Base-by-base conservation (phyloP, 2,113 vertebrate species). In the Zeus faber region DNA sequence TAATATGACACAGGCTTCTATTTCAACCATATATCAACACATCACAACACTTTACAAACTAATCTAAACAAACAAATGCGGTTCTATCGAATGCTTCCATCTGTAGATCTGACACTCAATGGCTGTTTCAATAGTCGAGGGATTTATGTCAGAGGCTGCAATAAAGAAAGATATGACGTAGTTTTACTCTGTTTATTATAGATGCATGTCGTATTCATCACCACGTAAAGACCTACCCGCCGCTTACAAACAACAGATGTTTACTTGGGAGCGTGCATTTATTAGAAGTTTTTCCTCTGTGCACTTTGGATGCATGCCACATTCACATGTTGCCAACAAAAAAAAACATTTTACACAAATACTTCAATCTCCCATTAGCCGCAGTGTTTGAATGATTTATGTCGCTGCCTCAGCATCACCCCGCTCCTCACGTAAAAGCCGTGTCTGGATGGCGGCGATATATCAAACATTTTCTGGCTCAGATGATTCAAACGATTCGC, bases 371-470 rank as follows among this genome's bases (percentile, higher is more conserved):
- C 29, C 45, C 51, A 59, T 53, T 23, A 50, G 41, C 43, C 25
- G 45, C 33, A 65, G 72, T 50, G 47, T 71, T 62, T 65, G 64
- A 65, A 60, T 50, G 57, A 72, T 70, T 60, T 27, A 65, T 65
- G n/a, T 18, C 25, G 49, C 43, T 61, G 39, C 51, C 23, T 65
- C 21, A 53, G 41, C n/a, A 14, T 2, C 33, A 8, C 51, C 27
- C 51, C 27, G 57, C 26, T 17, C 57, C 16, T 2, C 25, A 49
- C 48, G 53, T 63, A 44, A 58, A 50, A 70, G 46, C 40, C 51
- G 48, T 70, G 62, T 1, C 43, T 44, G 24, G 49, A 66, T 59
- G 41, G 39, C 51, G 5, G 11, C n/a, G 26, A 74, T 70, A 49
- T n/a, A 60, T 76, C 55, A 74, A 55, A 70, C 60, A 61, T 49